Conservation (phyloP, 2,888 invertebrate species). For the Cheilosia urbana region DNA sequence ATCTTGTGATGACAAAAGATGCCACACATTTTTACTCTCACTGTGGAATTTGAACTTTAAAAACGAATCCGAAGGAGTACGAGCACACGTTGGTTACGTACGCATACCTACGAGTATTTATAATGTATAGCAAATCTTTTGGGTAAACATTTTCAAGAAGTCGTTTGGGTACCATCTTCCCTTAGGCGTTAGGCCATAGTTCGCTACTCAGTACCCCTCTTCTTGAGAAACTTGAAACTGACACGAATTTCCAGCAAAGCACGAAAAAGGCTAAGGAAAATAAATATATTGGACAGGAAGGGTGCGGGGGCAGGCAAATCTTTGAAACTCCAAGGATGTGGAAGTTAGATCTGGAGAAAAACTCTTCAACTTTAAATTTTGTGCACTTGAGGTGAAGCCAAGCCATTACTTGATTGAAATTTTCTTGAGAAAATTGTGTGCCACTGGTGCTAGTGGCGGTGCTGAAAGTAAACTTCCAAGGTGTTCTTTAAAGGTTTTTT, state of each 20-base stretch:
- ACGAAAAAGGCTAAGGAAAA: slow-evolving; percentile 50
- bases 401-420: slow-evolving; percentile 75
- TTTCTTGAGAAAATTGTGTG: slow-evolving; percentile 58
- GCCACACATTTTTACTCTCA: slow-evolving; percentile 46
- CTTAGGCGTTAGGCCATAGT: slow-evolving; percentile 48
- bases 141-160: slow-evolving; percentile 54
- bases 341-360: slow-evolving; percentile 45
- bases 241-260: slow-evolving; percentile 54
- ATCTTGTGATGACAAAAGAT: slow-evolving; percentile 44
- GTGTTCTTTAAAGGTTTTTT: slow-evolving; percentile 57
- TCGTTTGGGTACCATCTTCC: slow-evolving; percentile 35
- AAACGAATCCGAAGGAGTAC: slow-evolving; percentile 23
- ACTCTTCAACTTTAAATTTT: slow-evolving; percentile 73
- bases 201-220: slow-evolving; percentile 48
- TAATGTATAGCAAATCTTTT: slow-evolving; percentile 21
- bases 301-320: slow-evolving; percentile 37
- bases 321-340: slow-evolving; percentile 60
- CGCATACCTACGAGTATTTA: too few species aligned
- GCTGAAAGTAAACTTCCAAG: slow-evolving; percentile 65
- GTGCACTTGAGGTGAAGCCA: slow-evolving; percentile 73
- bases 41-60: slow-evolving; percentile 31
- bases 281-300: slow-evolving; percentile 26
- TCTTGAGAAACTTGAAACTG: slow-evolving; percentile 59
- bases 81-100: not conserved
- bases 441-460: slow-evolving; percentile 44